phyloP scores from a whole-genome alignment of 2,888 invertebrate species.

The Thumatha senex region DNA sequence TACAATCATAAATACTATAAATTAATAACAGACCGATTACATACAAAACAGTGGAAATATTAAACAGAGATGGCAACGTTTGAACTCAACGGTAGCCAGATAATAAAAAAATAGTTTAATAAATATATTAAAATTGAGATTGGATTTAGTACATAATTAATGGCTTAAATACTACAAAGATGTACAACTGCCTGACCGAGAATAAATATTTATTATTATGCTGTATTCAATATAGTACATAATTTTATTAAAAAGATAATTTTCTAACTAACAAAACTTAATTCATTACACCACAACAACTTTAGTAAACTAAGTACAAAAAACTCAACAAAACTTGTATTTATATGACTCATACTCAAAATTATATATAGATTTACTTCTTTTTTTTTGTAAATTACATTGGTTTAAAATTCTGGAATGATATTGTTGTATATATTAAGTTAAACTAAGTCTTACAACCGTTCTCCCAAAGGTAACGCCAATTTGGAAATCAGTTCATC shows the following conservation, averaged over 20 bases:
- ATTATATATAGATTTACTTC: slow-evolving; percentile 25
- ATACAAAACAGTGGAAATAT: no score
- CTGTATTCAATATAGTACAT: background rate
- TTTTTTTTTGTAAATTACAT: slow-evolving; percentile 21
- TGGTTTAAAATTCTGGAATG: slow-evolving; percentile 11
- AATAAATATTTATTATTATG: slow-evolving; percentile 18
- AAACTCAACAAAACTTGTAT: slow-evolving; percentile 52
- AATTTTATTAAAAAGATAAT: slow-evolving; percentile 14
- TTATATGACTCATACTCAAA: slow-evolving; percentile 40
- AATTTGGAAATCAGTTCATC: slow-evolving; percentile 12
- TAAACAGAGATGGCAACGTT: no score
- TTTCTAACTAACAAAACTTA: slow-evolving; percentile 55
- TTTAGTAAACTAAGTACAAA: slow-evolving; percentile 68
- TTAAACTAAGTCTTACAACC: slow-evolving; percentile 20
- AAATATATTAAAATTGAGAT: no score
- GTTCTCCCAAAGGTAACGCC: slow-evolving; percentile 16
- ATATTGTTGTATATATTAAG: slow-evolving; percentile 15
- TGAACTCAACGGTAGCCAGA: no score
- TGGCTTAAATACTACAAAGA: background rate
- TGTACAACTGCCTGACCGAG: slow-evolving; percentile 13
- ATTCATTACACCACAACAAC: slow-evolving; percentile 54
- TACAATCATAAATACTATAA: background rate
- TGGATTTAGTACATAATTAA: no score
- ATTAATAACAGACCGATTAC: background rate
- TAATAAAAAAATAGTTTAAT: no score